Base-by-base conservation (phyloP, 2,113 vertebrate species). In the Scolopax mira region DNA sequence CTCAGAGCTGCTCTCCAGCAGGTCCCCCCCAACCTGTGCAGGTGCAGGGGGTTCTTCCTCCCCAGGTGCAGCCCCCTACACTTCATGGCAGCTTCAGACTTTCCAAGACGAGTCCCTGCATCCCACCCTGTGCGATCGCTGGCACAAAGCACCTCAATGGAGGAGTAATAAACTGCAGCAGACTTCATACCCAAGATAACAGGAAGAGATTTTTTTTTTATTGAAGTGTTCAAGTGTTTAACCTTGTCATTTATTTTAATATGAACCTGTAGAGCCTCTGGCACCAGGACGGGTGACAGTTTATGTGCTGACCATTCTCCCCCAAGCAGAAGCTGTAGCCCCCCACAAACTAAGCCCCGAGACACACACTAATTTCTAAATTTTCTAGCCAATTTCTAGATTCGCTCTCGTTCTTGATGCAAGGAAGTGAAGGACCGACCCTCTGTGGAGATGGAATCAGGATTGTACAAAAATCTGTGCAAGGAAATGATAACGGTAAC, bases 371-470 rank as follows among this genome's bases (percentile, higher is more conserved):
- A 4, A 49, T 30, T 69, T 25, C 41, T 8, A 10, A 49, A 52
- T 52, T 52, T 52, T 27, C 25, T 23, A 52, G 51, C 25, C 27
- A 28, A 52, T 14, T 15, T 52, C 51, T 52, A 44, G n/a, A 31
- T 8, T 70, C 16, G n/a, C 14, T 60, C 18, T 42, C 58, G 30
- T 6, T 48, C 67, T 22, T 15, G 9, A 10, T 19, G 28, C 13
- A 24, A 16, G 25, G 61, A n/a, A 24, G 44, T 2, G 33, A 66
- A 88, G 67, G 58, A 70, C 5, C 3, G 1, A 17, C 9, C 41
- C 64, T 16, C 42, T 6, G 46, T 0, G 0, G 16, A 67, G 57
- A 44, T 5, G 15, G 22, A 49, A 4, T 11, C 9, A 41, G 28
- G 58, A 7, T 11, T 48, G 49, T 6, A 13, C 55, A 41, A 6